A percentile compares a stretch with the other conserved stretches of the same genome.
Evolutionary conservation across 2,888 invertebrate genomes (phyloP).

Genomic region (Microctonus aethiopoides): DNA sequence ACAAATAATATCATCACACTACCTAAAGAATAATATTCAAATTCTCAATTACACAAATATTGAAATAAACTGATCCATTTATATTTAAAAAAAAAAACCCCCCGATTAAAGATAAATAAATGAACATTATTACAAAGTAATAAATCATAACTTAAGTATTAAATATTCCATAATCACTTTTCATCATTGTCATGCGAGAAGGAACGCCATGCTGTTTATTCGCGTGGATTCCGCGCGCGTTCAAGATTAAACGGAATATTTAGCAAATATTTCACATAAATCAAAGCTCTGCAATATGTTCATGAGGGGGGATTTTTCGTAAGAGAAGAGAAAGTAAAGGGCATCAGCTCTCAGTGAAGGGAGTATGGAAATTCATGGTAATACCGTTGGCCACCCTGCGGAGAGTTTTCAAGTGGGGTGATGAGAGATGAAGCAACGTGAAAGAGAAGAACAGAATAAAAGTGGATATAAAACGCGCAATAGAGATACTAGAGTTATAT

Average conservation of each 20-base stretch:
- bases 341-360: constrained; percentile 33
- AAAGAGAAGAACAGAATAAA: constrained; percentile 16
- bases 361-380: constrained; percentile 66
- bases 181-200: constrained; percentile 13
- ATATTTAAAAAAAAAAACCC: too few relatives aligned
- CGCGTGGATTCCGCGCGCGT: constrained; percentile 45
- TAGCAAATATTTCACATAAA: constrained; percentile 66
- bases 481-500: constrained; percentile 19
- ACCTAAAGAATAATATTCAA: too few relatives aligned
- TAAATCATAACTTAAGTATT: not conserved
- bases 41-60: too few relatives aligned
- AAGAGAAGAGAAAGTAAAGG: constrained; percentile 11
- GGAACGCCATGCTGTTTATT: constrained; percentile 40
- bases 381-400: constrained; percentile 57
- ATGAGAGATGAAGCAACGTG: constrained; percentile 33
- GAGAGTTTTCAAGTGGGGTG: constrained; percentile 46
- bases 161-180: not conserved
- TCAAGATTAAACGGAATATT: constrained; percentile 64
- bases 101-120: not conserved
- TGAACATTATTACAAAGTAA: not conserved
- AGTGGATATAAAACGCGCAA: constrained; percentile 26
- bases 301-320: constrained; percentile 45
- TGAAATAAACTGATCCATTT: too few relatives aligned
- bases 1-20: too few relatives aligned
- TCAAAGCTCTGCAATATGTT: constrained; percentile 65